Evolutionary conservation across 2,888 invertebrate species (phyloP), one percentile per base, ranked within the genome.

Genomic region (Noctua fimbriata): DNA sequence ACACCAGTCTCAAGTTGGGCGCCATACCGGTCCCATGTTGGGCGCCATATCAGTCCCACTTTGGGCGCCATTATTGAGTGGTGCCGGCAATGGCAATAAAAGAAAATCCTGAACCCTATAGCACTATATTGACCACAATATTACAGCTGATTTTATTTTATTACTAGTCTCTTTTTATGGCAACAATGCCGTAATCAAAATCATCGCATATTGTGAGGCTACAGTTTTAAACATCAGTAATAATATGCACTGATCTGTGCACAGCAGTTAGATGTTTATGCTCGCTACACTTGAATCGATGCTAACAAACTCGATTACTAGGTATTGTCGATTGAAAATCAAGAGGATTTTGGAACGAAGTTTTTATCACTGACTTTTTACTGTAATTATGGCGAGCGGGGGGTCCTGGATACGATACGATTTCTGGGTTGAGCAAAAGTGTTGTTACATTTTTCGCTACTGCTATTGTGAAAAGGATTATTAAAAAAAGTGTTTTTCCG

Each of bases 221-320:
- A 65, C 67, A 73, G 71, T 84, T 73, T 86, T 83, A 88, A 91
- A 88, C 78, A 71, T 69, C 78, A 83, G 81, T 85, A 85, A 86
- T 87, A 76, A 85, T 66, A 79, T 78, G 76, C 77, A 73, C 73
- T 84, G 89, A 87, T 89, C 89, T 85, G 89, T 89, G 83, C 89
- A 85, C 86, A 88, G 90, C 86, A 88, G 91, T 90, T 91, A 90
- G 90, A 89, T 90, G 88, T 92, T 91, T 89, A 91, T 87, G 90
- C 89, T 89, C 82, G 77, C 89, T 88, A 85, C 88, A 89, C 88
- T 83, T 91, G 92, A 93, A 93, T 91, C 88, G 91, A 89, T 84
- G 90, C 89, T 93, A 93, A 93, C 92, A 91, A 93, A 90, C 91
- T 83, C 47, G 12, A 28, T 52, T 90, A 91, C 91, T 72, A 79